phyloP scores from a whole-genome alignment of 1,140 invertebrate genomes.

The Camponotus vicinus region DNA sequence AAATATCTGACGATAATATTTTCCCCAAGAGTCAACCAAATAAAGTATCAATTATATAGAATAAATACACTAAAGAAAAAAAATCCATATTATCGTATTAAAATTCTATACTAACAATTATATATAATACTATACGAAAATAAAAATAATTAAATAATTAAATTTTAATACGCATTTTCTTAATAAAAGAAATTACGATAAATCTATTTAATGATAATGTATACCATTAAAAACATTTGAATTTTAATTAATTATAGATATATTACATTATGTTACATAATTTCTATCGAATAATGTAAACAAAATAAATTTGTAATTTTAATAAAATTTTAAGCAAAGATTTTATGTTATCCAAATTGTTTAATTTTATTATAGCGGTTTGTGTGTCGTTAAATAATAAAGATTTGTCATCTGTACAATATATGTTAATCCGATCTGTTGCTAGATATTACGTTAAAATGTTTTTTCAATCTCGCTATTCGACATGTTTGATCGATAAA shows the following conservation, averaged over 20 bases:
- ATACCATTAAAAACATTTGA: background rate
- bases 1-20: background rate
- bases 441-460: constrained; percentile 35
- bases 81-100: background rate
- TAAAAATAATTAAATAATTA: background rate
- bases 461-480: constrained; percentile 36
- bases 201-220: background rate
- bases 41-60: constrained; percentile 35
- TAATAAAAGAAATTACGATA: background rate
- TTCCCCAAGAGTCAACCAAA: constrained; percentile 7
- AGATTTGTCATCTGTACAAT: background rate
- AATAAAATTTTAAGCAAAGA: constrained; percentile 8
- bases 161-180: background rate
- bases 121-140: background rate
- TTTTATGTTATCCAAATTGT: background rate
- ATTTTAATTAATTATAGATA: background rate
- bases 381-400: background rate
- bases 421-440: constrained; percentile 16
- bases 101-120: background rate
- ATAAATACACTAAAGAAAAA: background rate
- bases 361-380: background rate
- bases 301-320: background rate
- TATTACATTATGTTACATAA: background rate
- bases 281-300: background rate
- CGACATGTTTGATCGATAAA: constrained; percentile 76